Percentiles rank a stretch among this genome's conserved stretches.
Evolutionary conservation across 2,888 invertebrate species (phyloP).

Genomic region (Apoda limacodes): DNA sequence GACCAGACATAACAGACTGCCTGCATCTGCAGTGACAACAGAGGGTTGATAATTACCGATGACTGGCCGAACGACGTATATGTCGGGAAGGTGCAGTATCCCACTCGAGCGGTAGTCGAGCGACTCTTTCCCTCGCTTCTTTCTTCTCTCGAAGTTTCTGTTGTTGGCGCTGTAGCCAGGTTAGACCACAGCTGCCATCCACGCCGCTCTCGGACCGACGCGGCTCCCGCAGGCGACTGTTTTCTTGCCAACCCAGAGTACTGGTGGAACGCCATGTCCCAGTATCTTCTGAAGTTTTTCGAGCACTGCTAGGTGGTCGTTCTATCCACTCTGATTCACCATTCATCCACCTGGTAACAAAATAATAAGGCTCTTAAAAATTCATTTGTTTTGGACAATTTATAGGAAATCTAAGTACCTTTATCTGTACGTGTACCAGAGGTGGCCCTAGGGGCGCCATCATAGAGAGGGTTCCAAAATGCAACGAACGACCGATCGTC

Average conservation of each 20-base stretch:
- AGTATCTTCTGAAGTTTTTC: slow-evolving; percentile 45
- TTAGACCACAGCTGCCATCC: slow-evolving; percentile 65
- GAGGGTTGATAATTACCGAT: slow-evolving; percentile 48
- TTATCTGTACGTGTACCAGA: too few species aligned
- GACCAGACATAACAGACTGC: too few species aligned
- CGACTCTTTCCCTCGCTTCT: slow-evolving; percentile 79
- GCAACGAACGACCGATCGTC: too few species aligned
- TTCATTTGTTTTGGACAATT: neutral
- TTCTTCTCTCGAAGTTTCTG: slow-evolving; percentile 82
- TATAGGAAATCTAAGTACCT: too few species aligned
- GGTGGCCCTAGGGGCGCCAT: too few species aligned
- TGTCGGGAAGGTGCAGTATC: slow-evolving; percentile 56
- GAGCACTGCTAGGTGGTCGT: slow-evolving; percentile 37
- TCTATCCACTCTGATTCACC: slow-evolving; percentile 57
- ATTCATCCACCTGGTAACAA: slow-evolving; percentile 50
- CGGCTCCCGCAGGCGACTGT: slow-evolving; percentile 39
- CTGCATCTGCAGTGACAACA: too few species aligned
- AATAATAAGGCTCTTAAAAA: slow-evolving; percentile 6
- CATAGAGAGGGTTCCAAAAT: too few species aligned
- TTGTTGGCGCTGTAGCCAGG: slow-evolving; percentile 88
- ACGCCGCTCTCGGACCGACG: slow-evolving; percentile 49
- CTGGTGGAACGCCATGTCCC: slow-evolving; percentile 55
- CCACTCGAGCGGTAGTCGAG: slow-evolving; percentile 77
- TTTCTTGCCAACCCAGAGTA: slow-evolving; percentile 54
- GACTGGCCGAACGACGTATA: slow-evolving; percentile 61